Conservation (phyloP, 2,888 invertebrate species). For the Orthonychiurus folsomi region DNA sequence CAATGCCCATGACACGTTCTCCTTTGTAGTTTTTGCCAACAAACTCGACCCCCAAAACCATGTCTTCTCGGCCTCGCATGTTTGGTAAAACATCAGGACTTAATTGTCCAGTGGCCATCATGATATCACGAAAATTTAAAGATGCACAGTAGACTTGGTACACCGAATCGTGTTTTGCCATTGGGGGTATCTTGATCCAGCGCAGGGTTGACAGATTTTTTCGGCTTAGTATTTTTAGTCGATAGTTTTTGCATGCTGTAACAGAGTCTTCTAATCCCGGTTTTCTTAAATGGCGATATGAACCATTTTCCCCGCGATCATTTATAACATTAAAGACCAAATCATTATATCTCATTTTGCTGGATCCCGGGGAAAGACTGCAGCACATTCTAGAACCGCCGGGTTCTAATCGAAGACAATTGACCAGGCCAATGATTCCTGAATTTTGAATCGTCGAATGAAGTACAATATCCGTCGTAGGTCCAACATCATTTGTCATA, state of each 20-base stretch:
- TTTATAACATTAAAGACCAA: slow-evolving; percentile 41
- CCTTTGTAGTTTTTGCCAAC: slow-evolving; percentile 46
- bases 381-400: slow-evolving; percentile 71
- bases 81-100: slow-evolving; percentile 68
- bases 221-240: slow-evolving; percentile 62
- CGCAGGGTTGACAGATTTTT: slow-evolving; percentile 77
- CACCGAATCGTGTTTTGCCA: slow-evolving; percentile 52
- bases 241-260: slow-evolving; percentile 55
- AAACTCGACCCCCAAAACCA: slow-evolving; percentile 54
- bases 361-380: slow-evolving; percentile 2
- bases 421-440: slow-evolving; percentile 78
- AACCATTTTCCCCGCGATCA: slow-evolving; percentile 72
- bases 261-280: slow-evolving; percentile 41
- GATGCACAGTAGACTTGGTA: slow-evolving; percentile 63
- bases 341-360: slow-evolving; percentile 14
- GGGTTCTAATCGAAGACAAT: slow-evolving; percentile 77
- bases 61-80: slow-evolving; percentile 45
- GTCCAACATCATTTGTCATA: slow-evolving; percentile 54
- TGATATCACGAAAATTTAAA: slow-evolving; percentile 90
- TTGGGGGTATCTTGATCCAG: slow-evolving; percentile 62
- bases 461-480: slow-evolving; percentile 54
- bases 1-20: slow-evolving; percentile 46
- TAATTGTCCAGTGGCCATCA: slow-evolving; percentile 85
- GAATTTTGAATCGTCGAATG: slow-evolving; percentile 59
- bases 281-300: slow-evolving; percentile 69